phyloP scores from a whole-genome alignment of 2,888 invertebrate species.

The Hirudinaria manillensis region DNA sequence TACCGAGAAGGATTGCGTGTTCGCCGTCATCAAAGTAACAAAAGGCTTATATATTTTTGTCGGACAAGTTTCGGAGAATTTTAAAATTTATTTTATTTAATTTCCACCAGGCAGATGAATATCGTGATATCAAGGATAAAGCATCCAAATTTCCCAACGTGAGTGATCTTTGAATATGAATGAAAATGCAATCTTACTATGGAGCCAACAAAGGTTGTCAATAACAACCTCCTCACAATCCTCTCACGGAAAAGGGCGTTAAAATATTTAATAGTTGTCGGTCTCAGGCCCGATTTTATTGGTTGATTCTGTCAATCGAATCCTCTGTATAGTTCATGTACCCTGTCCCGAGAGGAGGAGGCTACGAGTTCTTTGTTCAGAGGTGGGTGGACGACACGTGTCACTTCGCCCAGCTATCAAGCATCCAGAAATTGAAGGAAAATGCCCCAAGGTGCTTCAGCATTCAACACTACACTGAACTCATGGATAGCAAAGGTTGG shows the following conservation, averaged over 20 bases:
- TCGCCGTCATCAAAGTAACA: constrained; percentile 47
- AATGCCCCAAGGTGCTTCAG: constrained; percentile 49
- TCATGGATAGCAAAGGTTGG: constrained; percentile 48
- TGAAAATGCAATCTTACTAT: not conserved
- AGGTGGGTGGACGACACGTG: constrained; percentile 47
- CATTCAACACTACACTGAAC: constrained; percentile 49
- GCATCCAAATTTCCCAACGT: constrained; percentile 45
- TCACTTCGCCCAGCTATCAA: constrained; percentile 49
- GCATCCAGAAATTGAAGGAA: constrained; percentile 46
- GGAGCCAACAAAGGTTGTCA: no score
- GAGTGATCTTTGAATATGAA: constrained; percentile 36
- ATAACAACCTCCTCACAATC: no score
- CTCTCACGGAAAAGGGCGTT: no score
- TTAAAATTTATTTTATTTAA: constrained; percentile 16
- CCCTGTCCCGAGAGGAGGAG: constrained; percentile 49
- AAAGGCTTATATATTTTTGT: not conserved
- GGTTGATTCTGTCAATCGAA: no score
- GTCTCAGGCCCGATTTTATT: no score
- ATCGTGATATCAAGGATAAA: constrained; percentile 44
- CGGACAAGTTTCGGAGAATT: not conserved
- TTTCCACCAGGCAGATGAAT: constrained; percentile 42
- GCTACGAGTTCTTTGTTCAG: constrained; percentile 49
- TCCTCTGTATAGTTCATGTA: constrained; percentile 46
- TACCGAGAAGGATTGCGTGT: constrained; percentile 48
- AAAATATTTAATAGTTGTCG: no score